Evolutionary conservation across 1,140 invertebrate species (phyloP), one percentile per base, ranked within the genome.

Genomic region (Drosophila lacertosa): DNA sequence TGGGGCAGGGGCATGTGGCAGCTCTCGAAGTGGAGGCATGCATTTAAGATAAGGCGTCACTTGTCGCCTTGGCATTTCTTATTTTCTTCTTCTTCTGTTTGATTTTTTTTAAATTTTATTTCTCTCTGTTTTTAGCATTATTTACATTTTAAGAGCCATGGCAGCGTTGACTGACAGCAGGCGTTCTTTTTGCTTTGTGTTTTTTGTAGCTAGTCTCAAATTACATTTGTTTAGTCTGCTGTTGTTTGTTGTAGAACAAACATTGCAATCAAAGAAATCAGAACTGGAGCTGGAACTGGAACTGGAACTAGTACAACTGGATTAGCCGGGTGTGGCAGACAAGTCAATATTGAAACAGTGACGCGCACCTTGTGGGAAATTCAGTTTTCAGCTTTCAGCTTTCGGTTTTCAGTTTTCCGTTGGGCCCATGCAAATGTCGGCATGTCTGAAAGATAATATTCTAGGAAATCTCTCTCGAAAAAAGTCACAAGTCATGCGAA

Each of bases 1-100:
- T 1, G 35, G n/a, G 22, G 22, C 39, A 32, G 22, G 11, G 42
- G 32, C 26, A 39, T n/a, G 29, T 32, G 24, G 15, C 13, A 40
- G 7, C 66, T 55, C 66, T 69, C 39, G 6, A 35, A 51, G 76
- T 66, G 82, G 76, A 69, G 82, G 74, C 82, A 76, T 75, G 70
- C 77, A 76, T 88, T 88, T 82, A 78, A 88, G 82, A 88, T 88
- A 89, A 88, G 83, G 73, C 72, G 77, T 81, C 74, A 86, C 82
- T 88, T 81, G 81, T 77, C 69, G 82, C 66, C 48, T 66, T 68
- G 59, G 59, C 68, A 39, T 70, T 65, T 65, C 73, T 73, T 80
- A 40, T 53, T 77, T 63, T 32, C 26, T 33, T 51, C 50, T 20
- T n/a, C n/a, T n/a, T n/a, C n/a, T n/a, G n/a, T n/a, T n/a, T n/a